Evolutionary conservation across 2,888 invertebrate species (phyloP).

Genomic region (Scaptomyza polygonia): DNA sequence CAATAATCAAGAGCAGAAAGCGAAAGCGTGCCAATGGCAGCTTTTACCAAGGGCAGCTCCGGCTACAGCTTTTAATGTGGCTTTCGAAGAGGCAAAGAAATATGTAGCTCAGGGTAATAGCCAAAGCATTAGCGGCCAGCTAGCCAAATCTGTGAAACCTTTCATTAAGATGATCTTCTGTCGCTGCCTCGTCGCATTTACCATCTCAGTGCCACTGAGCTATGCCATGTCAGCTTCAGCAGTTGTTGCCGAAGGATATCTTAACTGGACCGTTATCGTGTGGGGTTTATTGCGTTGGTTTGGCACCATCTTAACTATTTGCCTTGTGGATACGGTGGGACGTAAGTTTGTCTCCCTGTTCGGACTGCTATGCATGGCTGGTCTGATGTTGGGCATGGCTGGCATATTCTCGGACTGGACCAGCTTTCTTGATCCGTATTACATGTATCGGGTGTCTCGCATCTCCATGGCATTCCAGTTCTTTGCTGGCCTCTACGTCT

Average conservation of each 20-base stretch:
- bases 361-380: constrained; percentile 62
- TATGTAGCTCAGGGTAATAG: constrained; percentile 63
- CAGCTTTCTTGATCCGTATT: constrained; percentile 2
- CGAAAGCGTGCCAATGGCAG: constrained; percentile 44
- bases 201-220: constrained; percentile 73
- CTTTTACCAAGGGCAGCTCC: constrained; percentile 39
- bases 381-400: constrained; percentile 64
- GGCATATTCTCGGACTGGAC: constrained; percentile 36
- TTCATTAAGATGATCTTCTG: constrained; percentile 70
- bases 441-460: constrained; percentile 50
- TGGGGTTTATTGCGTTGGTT: constrained; percentile 64
- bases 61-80: constrained; percentile 28
- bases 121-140: constrained; percentile 31
- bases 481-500: constrained; percentile 69
- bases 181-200: constrained; percentile 73
- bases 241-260: fast-evolving
- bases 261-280: constrained; percentile 51
- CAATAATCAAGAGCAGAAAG: constrained; percentile 62
- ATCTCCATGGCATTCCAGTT: constrained; percentile 69
- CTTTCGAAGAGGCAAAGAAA: constrained; percentile 63
- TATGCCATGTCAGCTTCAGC: constrained; percentile 20
- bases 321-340: constrained; percentile 59
- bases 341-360: constrained; percentile 63
- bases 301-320: constrained; percentile 51
- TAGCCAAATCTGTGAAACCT: constrained; percentile 52